Conservation (phyloP, 2,113 vertebrate genomes). For the Pangasianodon gigas region DNA sequence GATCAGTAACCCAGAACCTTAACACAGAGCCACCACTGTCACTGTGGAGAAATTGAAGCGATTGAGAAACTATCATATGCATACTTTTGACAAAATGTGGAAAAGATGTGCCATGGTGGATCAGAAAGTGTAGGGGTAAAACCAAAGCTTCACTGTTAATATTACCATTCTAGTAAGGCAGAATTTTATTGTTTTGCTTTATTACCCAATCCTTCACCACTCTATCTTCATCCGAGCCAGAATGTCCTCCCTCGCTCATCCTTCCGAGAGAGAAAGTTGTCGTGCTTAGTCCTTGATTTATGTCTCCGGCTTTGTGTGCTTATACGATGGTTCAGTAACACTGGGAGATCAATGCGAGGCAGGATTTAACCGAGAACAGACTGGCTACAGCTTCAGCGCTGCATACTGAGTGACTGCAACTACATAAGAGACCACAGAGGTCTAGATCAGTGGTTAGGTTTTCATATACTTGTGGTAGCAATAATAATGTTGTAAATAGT, state of each 20-base stretch:
- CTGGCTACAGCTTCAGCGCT: conserved; percentile 23
- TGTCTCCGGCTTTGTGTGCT: conserved; percentile 50
- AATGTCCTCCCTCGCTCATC: conserved; percentile 19
- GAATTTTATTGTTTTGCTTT: conserved; percentile 24
- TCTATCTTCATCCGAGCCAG: conserved; percentile 13
- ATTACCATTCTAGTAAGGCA: conserved; percentile 1
- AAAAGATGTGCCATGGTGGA: neutral
- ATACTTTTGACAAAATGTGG: neutral
- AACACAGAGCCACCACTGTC: neutral
- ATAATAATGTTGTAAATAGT: conserved; percentile 18
- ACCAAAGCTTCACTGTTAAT: neutral
- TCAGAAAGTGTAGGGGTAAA: neutral
- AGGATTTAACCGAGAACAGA: conserved; percentile 43
- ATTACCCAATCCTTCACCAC: conserved; percentile 15
- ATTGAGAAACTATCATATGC: neutral
- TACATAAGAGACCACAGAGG: conserved; percentile 24
- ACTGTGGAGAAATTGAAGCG: neutral
- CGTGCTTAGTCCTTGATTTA: conserved; percentile 52
- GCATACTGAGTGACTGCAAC: conserved; percentile 50
- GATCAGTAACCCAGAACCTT: neutral
- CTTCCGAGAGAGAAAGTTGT: conserved; percentile 44
- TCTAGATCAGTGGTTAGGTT: conserved; percentile 4
- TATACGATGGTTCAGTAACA: conserved; percentile 52
- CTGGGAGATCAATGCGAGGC: conserved; percentile 49
- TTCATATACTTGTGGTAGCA: conserved; percentile 32